These are phyloP conservation scores for Chlamydotis undulata DNA, from an alignment of 2,113 vertebrate species.

Conservation along the genomic window DNA sequence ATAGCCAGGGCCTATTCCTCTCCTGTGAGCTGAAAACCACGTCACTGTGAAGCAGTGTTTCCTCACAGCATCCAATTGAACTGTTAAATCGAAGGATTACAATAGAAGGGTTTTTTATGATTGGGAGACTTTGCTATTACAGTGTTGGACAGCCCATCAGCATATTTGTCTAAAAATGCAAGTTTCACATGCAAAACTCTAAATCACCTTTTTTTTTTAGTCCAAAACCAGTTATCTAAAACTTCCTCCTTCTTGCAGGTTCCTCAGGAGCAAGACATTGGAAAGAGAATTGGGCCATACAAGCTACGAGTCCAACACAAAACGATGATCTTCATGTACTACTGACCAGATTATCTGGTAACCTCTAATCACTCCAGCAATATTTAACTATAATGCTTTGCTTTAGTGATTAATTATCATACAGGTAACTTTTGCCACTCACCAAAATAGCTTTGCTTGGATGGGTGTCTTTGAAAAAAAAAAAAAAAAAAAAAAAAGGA, in stretches of 20 bases:
- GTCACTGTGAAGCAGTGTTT: neutral
- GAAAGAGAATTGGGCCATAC: neutral
- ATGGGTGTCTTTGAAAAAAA: neutral
- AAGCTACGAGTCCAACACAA: neutral
- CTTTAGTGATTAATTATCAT: neutral
- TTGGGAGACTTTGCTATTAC: neutral
- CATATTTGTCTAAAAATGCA: neutral
- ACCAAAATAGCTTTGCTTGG: neutral
- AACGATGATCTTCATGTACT: neutral
- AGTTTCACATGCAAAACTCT: neutral
- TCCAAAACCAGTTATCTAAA: neutral
- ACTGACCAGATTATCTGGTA: neutral
- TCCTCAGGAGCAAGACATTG: neutral
- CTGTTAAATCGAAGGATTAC: neutral
- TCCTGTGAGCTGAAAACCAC: neutral
- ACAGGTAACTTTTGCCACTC: neutral
- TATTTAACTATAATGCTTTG: neutral
- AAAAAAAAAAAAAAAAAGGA: neutral
- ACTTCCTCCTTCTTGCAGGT: neutral
- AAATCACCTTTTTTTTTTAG: neutral
- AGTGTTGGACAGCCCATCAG: fast-evolving
- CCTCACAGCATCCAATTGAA: neutral
- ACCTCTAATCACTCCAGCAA: neutral
- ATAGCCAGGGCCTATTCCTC: neutral
- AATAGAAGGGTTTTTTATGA: neutral